Evolutionary conservation across 2,113 vertebrate species (phyloP).

Genomic region (Coracopsis vasa): DNA sequence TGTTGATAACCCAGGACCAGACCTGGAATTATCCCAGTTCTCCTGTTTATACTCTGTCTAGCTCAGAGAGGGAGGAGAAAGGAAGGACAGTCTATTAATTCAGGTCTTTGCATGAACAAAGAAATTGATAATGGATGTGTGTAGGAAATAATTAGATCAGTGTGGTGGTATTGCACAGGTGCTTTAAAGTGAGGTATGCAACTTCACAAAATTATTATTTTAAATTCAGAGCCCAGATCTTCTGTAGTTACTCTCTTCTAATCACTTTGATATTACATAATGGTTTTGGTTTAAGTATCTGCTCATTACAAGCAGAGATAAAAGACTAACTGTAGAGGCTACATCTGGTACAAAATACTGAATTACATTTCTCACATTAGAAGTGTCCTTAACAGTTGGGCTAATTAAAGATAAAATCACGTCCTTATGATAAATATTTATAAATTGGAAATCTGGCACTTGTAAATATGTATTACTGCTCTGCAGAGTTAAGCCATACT

Average conservation of each 20-base stretch:
- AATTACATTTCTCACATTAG: slow-evolving; percentile 74
- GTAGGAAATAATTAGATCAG: neutral
- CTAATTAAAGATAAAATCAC: slow-evolving; percentile 80
- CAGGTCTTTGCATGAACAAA: neutral
- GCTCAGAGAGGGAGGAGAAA: neutral
- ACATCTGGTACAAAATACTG: slow-evolving; percentile 68
- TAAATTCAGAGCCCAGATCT: neutral
- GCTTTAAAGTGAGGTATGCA: neutral
- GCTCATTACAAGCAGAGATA: slow-evolving; percentile 52
- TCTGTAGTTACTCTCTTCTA: neutral
- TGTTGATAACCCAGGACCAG: neutral
- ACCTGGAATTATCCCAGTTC: neutral
- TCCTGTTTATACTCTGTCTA: neutral
- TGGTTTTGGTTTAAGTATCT: neutral
- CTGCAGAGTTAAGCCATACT: slow-evolving; percentile 18
- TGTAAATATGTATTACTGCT: slow-evolving; percentile 45
- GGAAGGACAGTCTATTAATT: neutral
- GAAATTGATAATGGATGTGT: neutral
- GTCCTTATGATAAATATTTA: slow-evolving; percentile 80
- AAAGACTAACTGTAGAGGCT: slow-evolving; percentile 65
- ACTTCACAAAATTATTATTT: neutral
- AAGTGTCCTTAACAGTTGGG: slow-evolving; percentile 80
- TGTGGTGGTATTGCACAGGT: neutral
- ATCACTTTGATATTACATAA: neutral
- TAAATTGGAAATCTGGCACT: slow-evolving; percentile 71